Base-by-base conservation (phyloP, 2,888 invertebrate species). In the Coleophora deauratella region DNA sequence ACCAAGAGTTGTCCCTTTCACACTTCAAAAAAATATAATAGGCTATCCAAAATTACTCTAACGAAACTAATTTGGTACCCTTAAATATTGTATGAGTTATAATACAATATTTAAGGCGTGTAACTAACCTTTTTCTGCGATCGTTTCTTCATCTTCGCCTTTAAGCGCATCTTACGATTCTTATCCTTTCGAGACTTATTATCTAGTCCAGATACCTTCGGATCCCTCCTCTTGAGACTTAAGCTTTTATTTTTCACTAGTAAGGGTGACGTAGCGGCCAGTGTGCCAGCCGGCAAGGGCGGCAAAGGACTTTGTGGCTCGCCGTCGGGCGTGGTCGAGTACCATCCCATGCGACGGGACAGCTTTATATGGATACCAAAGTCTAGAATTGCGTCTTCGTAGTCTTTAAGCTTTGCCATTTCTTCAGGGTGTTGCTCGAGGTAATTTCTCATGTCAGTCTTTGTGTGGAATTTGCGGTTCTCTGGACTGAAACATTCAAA, bases 351-450 rank as follows among this genome's bases (percentile, higher is more conserved):
- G 0, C 81, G 69, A 0, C 84, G 58, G 0, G 86, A 60, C 14
- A 82, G 54, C 50, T 86, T 86, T 36, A 85, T 52, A 49, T 86
- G 86, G 0, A 78, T 72, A 1, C 84, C 81, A 37, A 86, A 86
- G 50, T 86, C 86, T 33, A 74, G 50, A 1, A 86, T 58, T 1
- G 69, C 75, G 10, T 56, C 38, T 33, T 75, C 72, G 46, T 70
- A 79, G 0, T 54, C 47, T n/a, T 54, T 60, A 1, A 73, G 41
- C 0, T 48, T 36, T 1, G 57, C 56, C 0, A 48, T 36, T 1
- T 58, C 56, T 8, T 66, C 60, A 0, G 62, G 49, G 2, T 56
- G 56, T 35, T 59, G 60, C 37, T 76, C 77, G 1, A 86, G 49
- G 41, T 66, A 84, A 10, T 59, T 47, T 0, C 74, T 69, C 74